phyloP scores from a whole-genome alignment of 2,113 vertebrate species.

The Nettapus auritus region DNA sequence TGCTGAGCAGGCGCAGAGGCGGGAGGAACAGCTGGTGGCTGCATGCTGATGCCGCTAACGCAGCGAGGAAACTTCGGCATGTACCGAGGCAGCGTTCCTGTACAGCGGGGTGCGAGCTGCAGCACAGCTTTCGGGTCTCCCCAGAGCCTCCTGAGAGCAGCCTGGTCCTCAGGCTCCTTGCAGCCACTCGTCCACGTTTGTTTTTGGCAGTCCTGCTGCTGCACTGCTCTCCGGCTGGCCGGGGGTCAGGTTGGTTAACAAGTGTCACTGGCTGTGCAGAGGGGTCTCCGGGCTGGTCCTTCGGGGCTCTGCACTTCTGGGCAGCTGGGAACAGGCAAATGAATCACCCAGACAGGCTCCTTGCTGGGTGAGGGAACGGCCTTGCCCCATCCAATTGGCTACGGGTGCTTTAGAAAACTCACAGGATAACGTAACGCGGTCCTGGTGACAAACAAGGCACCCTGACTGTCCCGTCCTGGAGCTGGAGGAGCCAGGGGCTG shows the following conservation, averaged over 20 bases:
- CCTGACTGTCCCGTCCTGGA: background rate
- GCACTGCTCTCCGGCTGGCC: background rate
- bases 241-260: background rate
- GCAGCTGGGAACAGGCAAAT: background rate
- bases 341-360: background rate
- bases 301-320: accelerated
- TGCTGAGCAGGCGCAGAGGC: background rate
- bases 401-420: background rate
- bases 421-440: background rate
- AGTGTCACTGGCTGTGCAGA: background rate
- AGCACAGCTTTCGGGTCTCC: background rate
- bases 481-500: background rate
- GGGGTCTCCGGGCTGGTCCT: background rate
- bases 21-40: conserved; percentile 33
- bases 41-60: background rate
- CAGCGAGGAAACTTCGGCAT: background rate
- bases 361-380: accelerated
- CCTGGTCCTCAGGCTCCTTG: background rate
- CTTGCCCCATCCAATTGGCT: background rate
- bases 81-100: accelerated
- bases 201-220: too few species aligned
- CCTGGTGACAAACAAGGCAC: background rate
- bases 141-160: background rate
- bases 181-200: background rate
- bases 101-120: background rate